A percentile compares a stretch with the other conserved stretches of the same genome.
Evolutionary conservation across 2,888 invertebrate species (phyloP).

Genomic region (Habrosyne pyritoides): DNA sequence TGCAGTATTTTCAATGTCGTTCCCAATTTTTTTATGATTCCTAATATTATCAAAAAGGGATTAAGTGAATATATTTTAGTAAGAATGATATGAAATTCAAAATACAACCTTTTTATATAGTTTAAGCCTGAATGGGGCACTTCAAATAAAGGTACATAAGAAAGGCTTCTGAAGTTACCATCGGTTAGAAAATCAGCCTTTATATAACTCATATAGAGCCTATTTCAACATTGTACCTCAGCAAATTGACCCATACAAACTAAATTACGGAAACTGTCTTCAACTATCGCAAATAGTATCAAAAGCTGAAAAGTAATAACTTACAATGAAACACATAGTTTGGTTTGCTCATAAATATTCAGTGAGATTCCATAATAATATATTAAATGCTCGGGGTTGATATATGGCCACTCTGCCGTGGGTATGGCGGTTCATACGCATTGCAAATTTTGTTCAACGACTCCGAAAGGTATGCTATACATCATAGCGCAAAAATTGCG

Average conservation of each 20-base stretch:
- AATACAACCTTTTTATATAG: no score
- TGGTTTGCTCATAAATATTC: slow-evolving; percentile 46
- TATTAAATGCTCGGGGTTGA: slow-evolving; percentile 29
- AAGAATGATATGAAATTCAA: no score
- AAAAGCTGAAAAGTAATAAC: slow-evolving; percentile 5
- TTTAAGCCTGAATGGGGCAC: no score
- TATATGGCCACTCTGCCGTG: slow-evolving; percentile 21
- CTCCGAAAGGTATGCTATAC: slow-evolving; percentile 17
- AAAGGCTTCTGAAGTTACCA: no score
- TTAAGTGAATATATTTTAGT: no score
- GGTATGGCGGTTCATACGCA: slow-evolving; percentile 41
- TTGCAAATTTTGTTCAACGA: slow-evolving; percentile 45
- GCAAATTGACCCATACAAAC: neutral
- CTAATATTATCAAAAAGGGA: no score
- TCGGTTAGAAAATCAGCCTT: no score
- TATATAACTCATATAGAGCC: no score
- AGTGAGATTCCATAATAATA: slow-evolving; percentile 38
- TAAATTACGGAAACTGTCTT: neutral
- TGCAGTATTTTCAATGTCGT: no score
- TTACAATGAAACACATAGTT: slow-evolving; percentile 9
- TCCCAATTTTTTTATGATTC: no score
- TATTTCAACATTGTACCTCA: neutral
- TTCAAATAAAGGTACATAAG: no score
- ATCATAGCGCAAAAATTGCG: slow-evolving; percentile 30
- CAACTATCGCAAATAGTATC: neutral